Base-by-base conservation (phyloP, 64 coral and sea anemone species). In the Catalaphyllia jardinei region DNA sequence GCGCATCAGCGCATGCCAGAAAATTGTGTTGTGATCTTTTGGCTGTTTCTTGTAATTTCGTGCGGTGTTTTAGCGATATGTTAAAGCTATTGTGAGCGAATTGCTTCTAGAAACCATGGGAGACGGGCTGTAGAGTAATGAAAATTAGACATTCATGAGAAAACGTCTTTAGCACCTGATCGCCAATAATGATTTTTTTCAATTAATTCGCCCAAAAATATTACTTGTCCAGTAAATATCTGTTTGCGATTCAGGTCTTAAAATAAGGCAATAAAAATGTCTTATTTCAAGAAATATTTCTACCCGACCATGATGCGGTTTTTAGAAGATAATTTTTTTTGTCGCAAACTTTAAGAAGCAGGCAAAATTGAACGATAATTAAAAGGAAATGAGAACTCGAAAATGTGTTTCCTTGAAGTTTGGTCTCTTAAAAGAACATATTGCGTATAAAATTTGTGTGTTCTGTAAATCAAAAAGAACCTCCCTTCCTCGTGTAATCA, bases 391-490 rank as follows among this genome's bases (percentile, higher is more conserved):
- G 33, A 71, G 63, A 65, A 71, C 27, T 50, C 69, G 38, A 29
- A 71, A 50, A 39, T 85, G 63, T 69, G 8, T 85, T 51, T 6
- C 25, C 22, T 24, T 69, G 20, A 27, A 69, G 22, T 25, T 67
- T 69, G 22, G 65, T 69, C 35, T 85, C 38, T 50, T 22, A 85
- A 35, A 1, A 16, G 54, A 24, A 71, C 33, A 85, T 27, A 71
- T 31, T 50, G 39, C 38, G 13, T 51, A 28, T 69, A 8, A 64
- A 35, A 25, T 52, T 71, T 71, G 62, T 20, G 60, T 71, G 81
- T 71, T 49, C 42, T 85, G 67, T 67, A 85, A 85, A 85, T 71
- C 81, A 71, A 15, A 85, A 85, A 71, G 49, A 71, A 85, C 9
- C n/a, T 85, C 46, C 8, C 63, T 50, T 51, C 49, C 62, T 67